Base-by-base conservation (phyloP, 1,140 invertebrate genomes). In the Probaryconus sp. region DNA sequence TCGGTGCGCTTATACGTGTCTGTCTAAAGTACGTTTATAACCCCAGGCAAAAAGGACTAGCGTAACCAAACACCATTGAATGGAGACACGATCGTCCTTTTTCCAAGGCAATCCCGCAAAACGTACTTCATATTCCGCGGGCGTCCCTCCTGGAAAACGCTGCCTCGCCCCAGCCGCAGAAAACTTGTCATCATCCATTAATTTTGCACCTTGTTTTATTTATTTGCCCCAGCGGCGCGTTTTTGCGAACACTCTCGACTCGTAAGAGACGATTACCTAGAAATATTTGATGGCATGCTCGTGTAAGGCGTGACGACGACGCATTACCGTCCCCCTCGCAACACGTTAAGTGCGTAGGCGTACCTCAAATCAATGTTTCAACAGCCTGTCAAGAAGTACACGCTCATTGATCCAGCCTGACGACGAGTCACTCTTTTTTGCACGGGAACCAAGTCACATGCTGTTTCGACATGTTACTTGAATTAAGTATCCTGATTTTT, bases 301-400 rank as follows among this genome's bases (percentile, higher is more conserved):
- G 40, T 37, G 43, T 51, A 75, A 64, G 56, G 58, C 48, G 63
- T 63, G 58, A 68, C 60, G 51, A 69, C 69, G 53, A 69, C 70
- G 53, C 42, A 69, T 79, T 79, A 70, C 60, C 76, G 51, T 68
- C 53, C 42, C 70, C 61, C 43, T 70, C 16, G 42, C 63, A 64
- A 47, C 70, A 72, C 51, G 67, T 64, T 47, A 69, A 79, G 63
- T 56, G 56, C 40, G 68, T 48, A 64, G 53, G 47, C 70, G 45
- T 74, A 81, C 74, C 68, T 76, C 50, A 42, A 79, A 83, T 82
- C 78, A 77, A 82, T 82, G 80, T 78, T 81, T 83, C 65, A 76
- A 63, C 64, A 37, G 33, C 42, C 42, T 40, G 58, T 72, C 68
- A 72, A 76, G 63, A 72, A 60, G 58, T 53, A 65, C 38, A 61